A percentile compares a stretch with the other conserved stretches of the same genome.
Conservation (phyloP, 2,888 invertebrate genomes). For the Drosophila kuntzei region DNA sequence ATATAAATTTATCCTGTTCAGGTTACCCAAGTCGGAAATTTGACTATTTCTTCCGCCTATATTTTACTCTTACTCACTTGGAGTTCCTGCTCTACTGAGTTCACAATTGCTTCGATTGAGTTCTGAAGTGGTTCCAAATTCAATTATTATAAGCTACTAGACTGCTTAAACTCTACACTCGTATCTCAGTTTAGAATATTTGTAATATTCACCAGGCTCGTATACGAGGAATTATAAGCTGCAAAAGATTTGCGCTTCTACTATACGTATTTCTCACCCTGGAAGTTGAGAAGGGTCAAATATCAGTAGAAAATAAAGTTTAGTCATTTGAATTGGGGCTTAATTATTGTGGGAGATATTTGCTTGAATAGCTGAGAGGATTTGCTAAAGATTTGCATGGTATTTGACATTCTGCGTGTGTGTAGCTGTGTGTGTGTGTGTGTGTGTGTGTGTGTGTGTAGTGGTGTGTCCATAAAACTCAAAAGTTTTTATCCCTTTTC, state of each 20-base stretch:
- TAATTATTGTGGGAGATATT: constrained; percentile 30
- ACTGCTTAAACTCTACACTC: not conserved
- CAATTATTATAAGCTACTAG: not conserved
- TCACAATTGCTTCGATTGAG: too few species aligned
- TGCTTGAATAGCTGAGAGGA: constrained; percentile 3
- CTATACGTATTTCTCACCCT: not conserved
- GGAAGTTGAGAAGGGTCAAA: not conserved
- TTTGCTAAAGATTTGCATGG: constrained; percentile 23
- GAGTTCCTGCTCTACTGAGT: too few species aligned
- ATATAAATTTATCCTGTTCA: too few species aligned
- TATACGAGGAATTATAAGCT: not conserved
- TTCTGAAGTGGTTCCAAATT: not conserved
- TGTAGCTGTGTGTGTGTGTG: constrained; percentile 7
- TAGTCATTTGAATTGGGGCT: constrained; percentile 17
- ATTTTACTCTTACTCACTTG: too few species aligned
- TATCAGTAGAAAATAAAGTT: not conserved
- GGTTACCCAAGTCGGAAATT: too few species aligned
- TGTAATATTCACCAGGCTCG: not conserved
- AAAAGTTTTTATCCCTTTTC: constrained; percentile 10
- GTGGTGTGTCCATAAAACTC: not conserved
- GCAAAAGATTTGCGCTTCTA: not conserved
- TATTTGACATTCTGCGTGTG: not conserved
- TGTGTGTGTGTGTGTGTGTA: not conserved
- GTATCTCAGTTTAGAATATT: not conserved
- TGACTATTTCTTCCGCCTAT: too few species aligned